Percentiles rank a stretch among this genome's conserved stretches.
Conservation (phyloP, 1,140 invertebrate genomes). For the Mizuhopecten yessoensis region DNA sequence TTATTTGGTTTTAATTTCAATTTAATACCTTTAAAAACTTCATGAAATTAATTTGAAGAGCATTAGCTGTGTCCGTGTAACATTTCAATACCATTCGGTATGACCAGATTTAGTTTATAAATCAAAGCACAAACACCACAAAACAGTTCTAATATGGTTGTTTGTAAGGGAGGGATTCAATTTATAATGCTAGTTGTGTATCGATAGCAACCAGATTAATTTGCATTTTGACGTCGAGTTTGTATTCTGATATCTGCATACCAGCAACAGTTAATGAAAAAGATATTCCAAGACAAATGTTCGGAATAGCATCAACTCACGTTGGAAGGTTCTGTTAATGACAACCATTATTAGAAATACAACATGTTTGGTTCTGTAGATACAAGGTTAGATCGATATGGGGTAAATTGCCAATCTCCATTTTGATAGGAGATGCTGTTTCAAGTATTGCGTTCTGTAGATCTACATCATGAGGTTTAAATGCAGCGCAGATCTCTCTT, state of each 20-base stretch:
- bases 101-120: too few species aligned
- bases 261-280: neutral
- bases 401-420: constrained; percentile 16
- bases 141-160: too few species aligned
- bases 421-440: neutral
- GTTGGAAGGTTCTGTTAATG: neutral
- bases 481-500: too few species aligned
- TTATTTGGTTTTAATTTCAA: too few species aligned
- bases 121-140: too few species aligned
- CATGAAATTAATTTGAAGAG: too few species aligned
- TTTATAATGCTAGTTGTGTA: too few species aligned
- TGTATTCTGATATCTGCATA: neutral
- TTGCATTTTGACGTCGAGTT: neutral
- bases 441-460: neutral
- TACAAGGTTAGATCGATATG: neutral
- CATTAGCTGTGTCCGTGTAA: too few species aligned
- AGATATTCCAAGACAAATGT: neutral
- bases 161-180: too few species aligned
- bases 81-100: too few species aligned
- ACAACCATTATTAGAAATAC: neutral
- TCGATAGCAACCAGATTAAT: too few species aligned
- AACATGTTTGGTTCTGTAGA: neutral
- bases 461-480: neutral
- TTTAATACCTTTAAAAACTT: too few species aligned
- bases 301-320: neutral